phyloP scores from a whole-genome alignment of 2,888 invertebrate genomes.

The Drosophila aldrichi region DNA sequence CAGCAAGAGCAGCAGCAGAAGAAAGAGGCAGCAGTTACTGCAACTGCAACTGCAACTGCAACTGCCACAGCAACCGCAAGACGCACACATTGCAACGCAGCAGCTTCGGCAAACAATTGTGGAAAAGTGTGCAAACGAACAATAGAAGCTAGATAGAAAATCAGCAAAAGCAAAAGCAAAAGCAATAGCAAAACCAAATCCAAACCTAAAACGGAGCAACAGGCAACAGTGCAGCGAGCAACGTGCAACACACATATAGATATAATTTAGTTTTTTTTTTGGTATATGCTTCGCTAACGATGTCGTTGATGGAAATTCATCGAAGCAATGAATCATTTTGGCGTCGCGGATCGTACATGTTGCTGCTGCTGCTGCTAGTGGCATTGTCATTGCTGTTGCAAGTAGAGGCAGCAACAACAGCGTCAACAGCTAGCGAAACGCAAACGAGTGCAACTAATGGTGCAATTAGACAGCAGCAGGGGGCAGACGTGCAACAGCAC shows the following conservation, averaged over 20 bases:
- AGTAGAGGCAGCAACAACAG: conserved; percentile 38
- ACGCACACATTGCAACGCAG: conserved; percentile 68
- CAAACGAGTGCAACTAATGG: conserved; percentile 79
- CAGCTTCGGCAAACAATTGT: conserved; percentile 70
- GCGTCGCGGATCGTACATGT: conserved; percentile 68
- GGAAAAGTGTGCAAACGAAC: conserved; percentile 77
- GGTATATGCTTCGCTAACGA: conserved; percentile 80
- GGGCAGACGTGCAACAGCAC: conserved; percentile 72
- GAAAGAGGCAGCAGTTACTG: conserved; percentile 31
- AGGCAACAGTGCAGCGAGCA: conserved; percentile 16
- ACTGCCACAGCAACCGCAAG: conserved; percentile 62
- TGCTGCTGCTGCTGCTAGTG: conserved; percentile 48
- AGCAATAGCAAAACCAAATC: conserved; percentile 39
- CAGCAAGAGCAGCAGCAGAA: conserved; percentile 21
- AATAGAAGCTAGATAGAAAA: conserved; percentile 73
- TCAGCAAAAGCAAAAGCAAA: conserved; percentile 44
- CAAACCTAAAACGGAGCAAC: conserved; percentile 38
- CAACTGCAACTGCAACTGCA: conserved; percentile 31
- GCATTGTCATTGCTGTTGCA: conserved; percentile 57
- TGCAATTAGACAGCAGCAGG: conserved; percentile 77
- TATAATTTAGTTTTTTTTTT: conserved; percentile 39
- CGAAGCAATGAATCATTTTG: conserved; percentile 83
- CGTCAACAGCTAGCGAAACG: conserved; percentile 57
- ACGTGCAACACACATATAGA: conserved; percentile 30
- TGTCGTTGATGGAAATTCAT: conserved; percentile 82